Evolutionary conservation across 2,797 vertebrate genomes (phyloP), one percentile per base, ranked within the genome.

Genomic region (Sebastes reedi): DNA sequence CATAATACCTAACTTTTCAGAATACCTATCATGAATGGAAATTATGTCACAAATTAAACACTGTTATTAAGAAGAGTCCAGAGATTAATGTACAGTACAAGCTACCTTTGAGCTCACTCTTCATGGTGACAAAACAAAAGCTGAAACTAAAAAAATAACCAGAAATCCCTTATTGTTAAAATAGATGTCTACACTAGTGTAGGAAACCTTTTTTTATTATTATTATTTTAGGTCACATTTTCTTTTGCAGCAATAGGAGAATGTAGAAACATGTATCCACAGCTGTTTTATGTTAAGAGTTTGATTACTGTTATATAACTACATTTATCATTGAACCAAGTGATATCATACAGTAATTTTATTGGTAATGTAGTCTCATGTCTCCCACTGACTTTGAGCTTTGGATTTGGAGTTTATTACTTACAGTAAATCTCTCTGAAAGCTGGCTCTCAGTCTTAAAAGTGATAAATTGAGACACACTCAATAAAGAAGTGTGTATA

Each of bases 1-100:
- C 62, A 66, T 5, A 77, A 34, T 50, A 30, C 39, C 20, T 60
- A 58, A 54, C 69, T 59, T 58, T 79, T 68, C 46, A 75, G 56
- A 83, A 30, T 16, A 20, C 27, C 24, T 22, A 67, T 60, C 56
- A 55, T 32, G 8, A 81, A 42, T 36, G n/a, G 11, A 75, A 79
- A 55, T 58, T 1, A 6, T 18, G 10, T 36, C 6, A n/a, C 8
- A 27, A 16, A n/a, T 54, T 20, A 1, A 13, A 18, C 16, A 11
- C 12, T 58, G 42, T 50, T 32, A 27, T 14, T 30, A 30, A 68
- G 46, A 58, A 20, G 13, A 1, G 39, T 78, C 34, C 22, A 25
- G 22, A 52, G 20, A 72, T 67, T 5, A 13, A n/a, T n/a, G 13
- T 3, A 12, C 13, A 32, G 56, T 24, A 68, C 18, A 12, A 12